These are phyloP conservation scores for Agonopterix subpropinquella DNA, from an alignment of 2,888 invertebrate genomes.

Conservation along the genomic window DNA sequence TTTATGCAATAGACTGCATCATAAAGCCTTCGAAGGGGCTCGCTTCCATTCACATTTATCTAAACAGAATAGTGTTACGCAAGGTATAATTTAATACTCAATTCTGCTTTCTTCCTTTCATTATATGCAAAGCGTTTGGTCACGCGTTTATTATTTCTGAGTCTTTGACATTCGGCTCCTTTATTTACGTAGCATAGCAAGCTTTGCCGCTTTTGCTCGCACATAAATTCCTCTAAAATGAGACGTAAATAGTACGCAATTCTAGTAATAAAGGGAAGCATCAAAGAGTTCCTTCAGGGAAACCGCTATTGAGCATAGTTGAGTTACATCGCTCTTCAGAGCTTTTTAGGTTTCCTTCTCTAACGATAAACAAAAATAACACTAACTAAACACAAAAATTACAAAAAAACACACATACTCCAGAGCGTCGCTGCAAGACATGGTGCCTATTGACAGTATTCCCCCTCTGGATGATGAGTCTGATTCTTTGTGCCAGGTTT, in stretches of 20 bases:
- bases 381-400: too few relatives aligned
- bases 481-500: too few relatives aligned
- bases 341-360: constrained; percentile 20
- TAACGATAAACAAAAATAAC: too few relatives aligned
- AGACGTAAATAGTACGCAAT: constrained; percentile 50
- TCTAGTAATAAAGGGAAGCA: constrained; percentile 49
- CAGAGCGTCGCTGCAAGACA: too few relatives aligned
- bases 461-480: too few relatives aligned
- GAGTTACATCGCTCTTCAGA: constrained; percentile 17
- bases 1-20: not conserved
- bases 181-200: constrained; percentile 48
- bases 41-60: not conserved
- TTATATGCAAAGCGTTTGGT: constrained; percentile 43
- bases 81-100: constrained; percentile 20
- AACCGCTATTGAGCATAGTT: constrained; percentile 40
- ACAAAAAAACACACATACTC: too few relatives aligned
- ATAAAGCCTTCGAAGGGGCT: not conserved
- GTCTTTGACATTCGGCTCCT: constrained; percentile 38
- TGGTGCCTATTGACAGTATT: too few relatives aligned
- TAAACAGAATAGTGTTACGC: constrained; percentile 1
- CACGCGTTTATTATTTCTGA: constrained; percentile 42
- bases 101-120: constrained; percentile 35
- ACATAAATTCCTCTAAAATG: constrained; percentile 53
- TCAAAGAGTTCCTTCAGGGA: constrained; percentile 53
- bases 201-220: constrained; percentile 29